Evolutionary conservation across 35 echinoderm and acorn worm genomes (phyloP), one percentile per base, ranked within the genome.

Genomic region (Chiridota heheva): DNA sequence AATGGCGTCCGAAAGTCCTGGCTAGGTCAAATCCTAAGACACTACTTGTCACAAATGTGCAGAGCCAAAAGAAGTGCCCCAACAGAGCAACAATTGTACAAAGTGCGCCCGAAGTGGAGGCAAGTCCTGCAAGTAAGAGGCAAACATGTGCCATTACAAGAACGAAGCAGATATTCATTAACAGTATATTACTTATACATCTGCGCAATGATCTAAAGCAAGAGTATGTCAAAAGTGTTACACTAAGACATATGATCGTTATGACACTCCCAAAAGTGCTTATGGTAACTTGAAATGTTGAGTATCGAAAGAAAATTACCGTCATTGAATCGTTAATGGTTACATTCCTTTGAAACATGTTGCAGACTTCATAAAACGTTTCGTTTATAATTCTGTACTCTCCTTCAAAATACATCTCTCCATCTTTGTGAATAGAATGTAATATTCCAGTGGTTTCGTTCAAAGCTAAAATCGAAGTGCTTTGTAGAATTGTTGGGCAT

Each of bases 31-130:
- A 58, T 18, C 72, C 67, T 44, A 39, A 28, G 13, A 42, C 17
- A 40, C 38, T 40, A 20, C 67, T 71, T 15, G 67, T 71, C 46
- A 42, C 42, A 40, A 80, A 80, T 2, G 29, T 38, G 12, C 35
- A 29, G 0, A 80, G 20, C 76, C 76, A 80, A 7, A 37, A 80
- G 55, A 59, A 80, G 31, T 80, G 76, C 5, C 48, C 36, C 0
- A 80, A 1, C 55, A 44, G 35, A 12, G 76, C 49, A 5, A 80
- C 48, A 6, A 62, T 16, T 2, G 76, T 34, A 61, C 76, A 80
- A 2, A 80, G 22, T 5, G 31, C 7, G 2, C 28, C 12, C 15
- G 20, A 27, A 7, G 49, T 30, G 16, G 76, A 38, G 41, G 49
- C 48, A 34, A 33, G 2, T 3, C 48, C 49, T 61, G 48, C 53